A percentile compares a stretch with the other conserved stretches of the same genome.
Conservation (phyloP, 2,113 vertebrate genomes). For the Macquaria australasica region DNA sequence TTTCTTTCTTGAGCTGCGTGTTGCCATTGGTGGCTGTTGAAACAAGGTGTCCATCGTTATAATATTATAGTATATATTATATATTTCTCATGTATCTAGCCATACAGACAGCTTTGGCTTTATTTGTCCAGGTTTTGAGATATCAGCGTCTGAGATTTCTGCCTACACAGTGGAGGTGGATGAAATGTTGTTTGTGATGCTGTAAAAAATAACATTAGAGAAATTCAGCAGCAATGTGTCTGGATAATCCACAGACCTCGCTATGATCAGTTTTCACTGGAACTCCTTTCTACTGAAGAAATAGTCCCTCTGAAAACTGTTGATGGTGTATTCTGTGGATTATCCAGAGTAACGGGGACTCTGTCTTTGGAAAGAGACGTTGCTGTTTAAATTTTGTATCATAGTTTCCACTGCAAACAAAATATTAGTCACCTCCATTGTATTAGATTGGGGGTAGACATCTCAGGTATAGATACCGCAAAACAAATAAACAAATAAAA, state of each 20-base stretch:
- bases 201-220: not conserved
- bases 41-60: not conserved
- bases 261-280: not conserved
- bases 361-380: not conserved
- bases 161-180: not conserved
- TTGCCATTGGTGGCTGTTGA: not conserved
- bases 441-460: not conserved
- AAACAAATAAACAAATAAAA: slow-evolving; percentile 3
- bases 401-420: not conserved
- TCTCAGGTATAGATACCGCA: not conserved
- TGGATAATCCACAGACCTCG: too few species aligned
- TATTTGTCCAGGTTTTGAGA: not conserved
- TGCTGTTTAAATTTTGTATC: not conserved
- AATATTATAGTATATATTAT: too few species aligned
- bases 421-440: too few species aligned
- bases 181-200: not conserved
- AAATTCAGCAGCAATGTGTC: not conserved
- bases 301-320: not conserved
- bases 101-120: not conserved
- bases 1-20: not conserved
- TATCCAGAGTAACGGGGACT: not conserved
- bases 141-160: not conserved
- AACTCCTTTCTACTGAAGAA: slow-evolving; percentile 1
- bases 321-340: not conserved
- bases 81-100: not conserved